phyloP scores from a whole-genome alignment of 1,140 invertebrate species.

The Pissodes strobi region DNA sequence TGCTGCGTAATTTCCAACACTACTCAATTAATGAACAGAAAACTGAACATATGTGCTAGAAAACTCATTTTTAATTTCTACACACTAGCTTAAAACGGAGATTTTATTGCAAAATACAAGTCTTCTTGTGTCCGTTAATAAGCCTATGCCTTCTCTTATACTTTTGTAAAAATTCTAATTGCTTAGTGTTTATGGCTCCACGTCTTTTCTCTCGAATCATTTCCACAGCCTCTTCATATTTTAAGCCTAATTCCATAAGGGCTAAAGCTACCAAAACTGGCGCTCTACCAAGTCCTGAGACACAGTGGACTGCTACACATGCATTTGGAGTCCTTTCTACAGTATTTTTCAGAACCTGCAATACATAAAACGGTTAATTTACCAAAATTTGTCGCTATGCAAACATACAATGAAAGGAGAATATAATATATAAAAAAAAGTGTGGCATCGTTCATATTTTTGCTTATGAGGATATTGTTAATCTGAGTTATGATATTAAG shows the following conservation, averaged over 20 bases:
- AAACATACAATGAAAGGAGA: background rate
- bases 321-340: conserved; percentile 71
- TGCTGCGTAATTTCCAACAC: no score
- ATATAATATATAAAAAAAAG: no score
- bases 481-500: no score
- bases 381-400: background rate
- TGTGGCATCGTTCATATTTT: no score
- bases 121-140: no score
- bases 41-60: no score
- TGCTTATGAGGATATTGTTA: no score
- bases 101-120: no score
- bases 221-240: conserved; percentile 87
- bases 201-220: conserved; percentile 83
- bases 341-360: conserved; percentile 70
- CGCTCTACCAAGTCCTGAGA: conserved; percentile 80
- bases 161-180: conserved; percentile 80
- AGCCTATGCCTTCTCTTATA: conserved; percentile 76
- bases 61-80: no score
- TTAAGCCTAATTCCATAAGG: conserved; percentile 84
- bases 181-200: conserved; percentile 87
- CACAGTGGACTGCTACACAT: conserved; percentile 87
- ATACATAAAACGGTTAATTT: conserved; percentile 44
- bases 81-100: no score
- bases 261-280: conserved; percentile 86
- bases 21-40: no score